These are phyloP conservation scores for Aleiodes sp. DNA, from an alignment of 1,140 invertebrate genomes.

Conservation along the genomic window DNA sequence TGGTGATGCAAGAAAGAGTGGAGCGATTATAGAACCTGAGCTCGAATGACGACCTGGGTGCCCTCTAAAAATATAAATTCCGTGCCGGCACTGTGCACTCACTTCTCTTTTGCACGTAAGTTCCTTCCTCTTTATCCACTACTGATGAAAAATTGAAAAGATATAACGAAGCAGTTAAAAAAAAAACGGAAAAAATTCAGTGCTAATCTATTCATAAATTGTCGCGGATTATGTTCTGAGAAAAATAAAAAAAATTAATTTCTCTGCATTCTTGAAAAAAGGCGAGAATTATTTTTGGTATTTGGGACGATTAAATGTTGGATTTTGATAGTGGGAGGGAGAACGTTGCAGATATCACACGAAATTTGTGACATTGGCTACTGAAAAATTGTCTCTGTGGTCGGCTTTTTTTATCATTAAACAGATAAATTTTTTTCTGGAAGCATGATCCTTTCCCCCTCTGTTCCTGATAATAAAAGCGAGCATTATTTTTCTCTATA, in stretches of 20 bases:
- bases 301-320: neutral
- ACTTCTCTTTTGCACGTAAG: constrained; percentile 38
- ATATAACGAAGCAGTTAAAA: neutral
- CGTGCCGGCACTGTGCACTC: constrained; percentile 44
- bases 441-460: neutral
- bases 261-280: neutral
- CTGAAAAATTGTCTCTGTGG: neutral
- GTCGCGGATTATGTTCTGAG: neutral
- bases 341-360: neutral
- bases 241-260: neutral
- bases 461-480: neutral
- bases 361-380: neutral
- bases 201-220: too few relatives aligned
- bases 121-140: constrained; percentile 37
- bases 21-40: constrained; percentile 26
- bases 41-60: constrained; percentile 46
- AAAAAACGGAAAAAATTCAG: neutral
- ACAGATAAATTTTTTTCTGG: neutral
- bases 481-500: neutral
- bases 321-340: neutral
- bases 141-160: constrained; percentile 36
- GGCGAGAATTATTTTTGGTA: neutral
- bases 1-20: constrained; percentile 2
- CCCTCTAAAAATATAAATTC: constrained; percentile 62
- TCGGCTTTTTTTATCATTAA: constrained; percentile 1